Evolutionary conservation across 2,113 vertebrate genomes (phyloP).

Genomic region (Scomber colias): DNA sequence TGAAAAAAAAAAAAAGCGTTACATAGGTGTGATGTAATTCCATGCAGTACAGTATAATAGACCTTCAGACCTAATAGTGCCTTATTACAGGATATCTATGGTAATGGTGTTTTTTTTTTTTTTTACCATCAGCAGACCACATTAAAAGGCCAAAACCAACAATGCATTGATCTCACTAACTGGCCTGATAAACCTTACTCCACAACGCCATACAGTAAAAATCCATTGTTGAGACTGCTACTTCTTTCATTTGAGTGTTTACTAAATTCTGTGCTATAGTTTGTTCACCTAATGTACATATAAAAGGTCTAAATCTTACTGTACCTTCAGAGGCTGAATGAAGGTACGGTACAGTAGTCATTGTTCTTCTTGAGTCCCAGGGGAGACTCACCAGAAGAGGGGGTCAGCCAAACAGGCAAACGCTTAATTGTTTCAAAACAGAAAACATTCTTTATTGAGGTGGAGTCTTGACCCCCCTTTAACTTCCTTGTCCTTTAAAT

Average conservation of each 20-base stretch:
- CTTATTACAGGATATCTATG: too few species aligned
- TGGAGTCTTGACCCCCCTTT: conserved; percentile 72
- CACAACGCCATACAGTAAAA: too few species aligned
- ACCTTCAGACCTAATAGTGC: too few species aligned
- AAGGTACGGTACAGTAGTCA: conserved; percentile 64
- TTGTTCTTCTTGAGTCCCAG: conserved; percentile 74
- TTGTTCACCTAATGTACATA: neutral
- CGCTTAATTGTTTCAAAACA: conserved; percentile 82
- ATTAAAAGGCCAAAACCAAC: neutral
- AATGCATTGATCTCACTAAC: too few species aligned
- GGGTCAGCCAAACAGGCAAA: conserved; percentile 84
- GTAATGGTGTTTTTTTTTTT: neutral
- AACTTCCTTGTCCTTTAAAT: conserved; percentile 82
- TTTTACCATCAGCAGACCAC: neutral
- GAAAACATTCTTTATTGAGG: conserved; percentile 83
- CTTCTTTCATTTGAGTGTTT: neutral
- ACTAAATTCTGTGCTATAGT: neutral
- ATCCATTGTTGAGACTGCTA: neutral
- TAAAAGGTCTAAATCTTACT: conserved; percentile 3
- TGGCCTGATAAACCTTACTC: too few species aligned
- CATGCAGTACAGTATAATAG: neutral
- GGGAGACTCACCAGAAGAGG: conserved; percentile 69
- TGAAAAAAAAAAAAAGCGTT: too few species aligned
- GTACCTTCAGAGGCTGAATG: conserved; percentile 53
- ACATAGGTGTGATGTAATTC: too few species aligned